Evolutionary conservation across 2,113 vertebrate genomes (phyloP).

Genomic region (Parus major): DNA sequence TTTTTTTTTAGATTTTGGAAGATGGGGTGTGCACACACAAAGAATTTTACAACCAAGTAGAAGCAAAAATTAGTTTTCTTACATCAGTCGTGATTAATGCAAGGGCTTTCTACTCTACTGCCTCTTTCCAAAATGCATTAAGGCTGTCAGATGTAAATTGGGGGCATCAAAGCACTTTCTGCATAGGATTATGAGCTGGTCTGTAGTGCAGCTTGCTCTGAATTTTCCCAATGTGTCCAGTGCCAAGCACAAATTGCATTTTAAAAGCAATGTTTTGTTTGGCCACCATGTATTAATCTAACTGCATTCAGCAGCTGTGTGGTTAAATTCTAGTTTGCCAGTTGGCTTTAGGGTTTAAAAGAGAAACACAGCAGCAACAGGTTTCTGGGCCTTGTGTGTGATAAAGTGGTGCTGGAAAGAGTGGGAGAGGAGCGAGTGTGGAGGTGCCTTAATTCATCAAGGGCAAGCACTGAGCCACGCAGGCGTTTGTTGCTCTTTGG

Average conservation of each 20-base stretch:
- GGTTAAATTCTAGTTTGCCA: constrained; percentile 50
- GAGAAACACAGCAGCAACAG: constrained; percentile 54
- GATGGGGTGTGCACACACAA: not conserved
- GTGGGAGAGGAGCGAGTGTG: not conserved
- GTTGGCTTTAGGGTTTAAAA: constrained; percentile 39
- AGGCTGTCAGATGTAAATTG: constrained; percentile 41
- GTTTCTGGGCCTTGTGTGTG: not conserved
- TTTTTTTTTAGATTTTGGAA: constrained; percentile 1
- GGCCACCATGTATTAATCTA: not conserved
- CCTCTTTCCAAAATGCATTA: constrained; percentile 51
- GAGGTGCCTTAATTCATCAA: constrained; percentile 1
- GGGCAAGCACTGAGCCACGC: not conserved
- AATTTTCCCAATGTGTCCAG: not conserved
- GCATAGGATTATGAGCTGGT: not conserved
- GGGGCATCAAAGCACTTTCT: constrained; percentile 35
- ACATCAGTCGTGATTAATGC: not conserved
- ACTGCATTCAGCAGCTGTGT: constrained; percentile 46
- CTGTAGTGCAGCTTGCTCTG: constrained; percentile 2
- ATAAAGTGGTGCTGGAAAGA: not conserved
- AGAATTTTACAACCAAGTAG: constrained; percentile 14
- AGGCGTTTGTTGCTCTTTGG: not conserved
- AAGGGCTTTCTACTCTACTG: not conserved
- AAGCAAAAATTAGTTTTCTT: constrained; percentile 4
- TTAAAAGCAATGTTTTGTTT: constrained; percentile 65
- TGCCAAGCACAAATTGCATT: constrained; percentile 63